Evolutionary conservation across 2,113 vertebrate genomes (phyloP), one percentile per base, ranked within the genome.

Genomic region (Nicator chloris): DNA sequence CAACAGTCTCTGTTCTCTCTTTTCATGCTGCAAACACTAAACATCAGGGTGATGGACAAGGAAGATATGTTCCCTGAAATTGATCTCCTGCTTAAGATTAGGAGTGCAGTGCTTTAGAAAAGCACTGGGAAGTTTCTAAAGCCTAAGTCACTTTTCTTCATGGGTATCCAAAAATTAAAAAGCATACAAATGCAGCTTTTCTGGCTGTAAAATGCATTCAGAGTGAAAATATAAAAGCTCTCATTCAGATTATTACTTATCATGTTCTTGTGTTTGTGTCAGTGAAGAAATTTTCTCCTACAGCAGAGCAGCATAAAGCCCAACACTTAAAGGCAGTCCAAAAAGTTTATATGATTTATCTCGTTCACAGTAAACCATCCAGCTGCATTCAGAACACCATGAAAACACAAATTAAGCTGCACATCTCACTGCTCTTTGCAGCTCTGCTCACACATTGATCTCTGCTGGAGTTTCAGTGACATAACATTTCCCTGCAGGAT

Each of bases 401-500:
- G 23, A 73, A 81, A 81, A 87, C 28, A 47, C 33, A 84, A 81
- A 83, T 75, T 39, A 54, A 45, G 39, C 60, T 73, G 23, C 60
- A 86, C 47, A 66, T 83, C 68, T 92, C 65, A 49, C 37, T 59
- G 73, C 42, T 70, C 39, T 82, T 56, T 81, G 64, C 64, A 66
- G 57, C 21, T 90, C 77, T 91, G 54, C 64, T 91, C 73, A 70
- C 47, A 37, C 47, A 61, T 61, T 91, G 72, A 89, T 93, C 87
- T 95, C 92, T 66, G 78, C 65, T 93, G 92, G 90, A 87, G 42
- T 33, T 75, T 66, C 73, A 84, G 85, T 42, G 60, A 70, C 81
- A 78, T 31, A 92, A 61, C 69, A 84, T 93, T 89, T 95, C 77
- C 68, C 60, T 75, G 60, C 69, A 81, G 86, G 72, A 83, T 89